phyloP scores from a whole-genome alignment of 92 coral and sea anemone species.

The Plumapathes pennacea region DNA sequence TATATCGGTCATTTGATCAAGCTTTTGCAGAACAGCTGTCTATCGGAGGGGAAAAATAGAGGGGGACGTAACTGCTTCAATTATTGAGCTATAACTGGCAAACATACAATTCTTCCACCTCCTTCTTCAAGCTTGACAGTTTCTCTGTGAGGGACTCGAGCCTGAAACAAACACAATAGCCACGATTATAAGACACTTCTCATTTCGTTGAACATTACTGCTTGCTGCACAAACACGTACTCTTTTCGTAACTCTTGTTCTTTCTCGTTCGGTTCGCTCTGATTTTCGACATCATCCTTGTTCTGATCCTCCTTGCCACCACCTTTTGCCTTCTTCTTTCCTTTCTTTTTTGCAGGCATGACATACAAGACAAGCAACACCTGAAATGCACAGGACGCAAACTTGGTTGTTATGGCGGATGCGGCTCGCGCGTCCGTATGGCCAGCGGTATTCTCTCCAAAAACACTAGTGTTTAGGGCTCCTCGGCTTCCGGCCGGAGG shows the following conservation, averaged over 20 bases:
- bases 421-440: background rate
- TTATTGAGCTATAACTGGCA: background rate
- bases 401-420: background rate
- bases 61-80: background rate
- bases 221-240: constrained; percentile 45
- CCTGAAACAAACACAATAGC: constrained; percentile 50
- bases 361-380: background rate
- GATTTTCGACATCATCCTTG: constrained; percentile 41
- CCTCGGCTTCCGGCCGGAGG: too few relatives aligned
- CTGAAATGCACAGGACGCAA: background rate
- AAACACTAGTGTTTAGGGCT: too few relatives aligned
- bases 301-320: constrained; percentile 55
- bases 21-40: background rate
- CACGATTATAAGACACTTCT: too few relatives aligned
- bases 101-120: constrained; percentile 99
- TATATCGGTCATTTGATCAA: too few relatives aligned
- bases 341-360: constrained; percentile 98
- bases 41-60: background rate
- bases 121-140: constrained; percentile 58
- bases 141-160: constrained; percentile 75
- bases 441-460: background rate
- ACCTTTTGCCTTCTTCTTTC: constrained; percentile 73
- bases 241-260: constrained; percentile 79
- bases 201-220: too few relatives aligned
- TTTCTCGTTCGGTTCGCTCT: constrained; percentile 66